Conservation (phyloP, 2,113 vertebrate species). For the Sapayoa aenigma region DNA sequence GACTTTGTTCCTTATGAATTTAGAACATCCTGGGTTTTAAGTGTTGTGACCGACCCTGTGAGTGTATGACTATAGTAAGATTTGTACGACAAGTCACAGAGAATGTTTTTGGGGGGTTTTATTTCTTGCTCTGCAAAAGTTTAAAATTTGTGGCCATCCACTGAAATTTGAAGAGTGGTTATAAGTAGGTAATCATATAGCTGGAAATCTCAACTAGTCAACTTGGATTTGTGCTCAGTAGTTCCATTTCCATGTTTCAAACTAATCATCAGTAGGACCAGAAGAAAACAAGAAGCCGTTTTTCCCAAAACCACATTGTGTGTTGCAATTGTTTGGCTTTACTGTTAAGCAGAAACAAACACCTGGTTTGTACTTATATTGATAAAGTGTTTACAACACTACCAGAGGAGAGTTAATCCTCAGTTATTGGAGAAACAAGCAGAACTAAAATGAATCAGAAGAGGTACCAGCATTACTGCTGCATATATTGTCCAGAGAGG, state of each 20-base stretch:
- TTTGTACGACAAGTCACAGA: background rate
- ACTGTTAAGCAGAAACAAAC: background rate
- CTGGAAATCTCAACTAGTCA: background rate
- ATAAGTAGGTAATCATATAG: background rate
- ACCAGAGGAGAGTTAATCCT: slow-evolving; percentile 4
- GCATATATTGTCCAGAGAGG: background rate
- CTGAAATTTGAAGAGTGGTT: background rate
- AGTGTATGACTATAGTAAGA: background rate
- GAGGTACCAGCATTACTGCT: background rate
- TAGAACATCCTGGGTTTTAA: background rate
- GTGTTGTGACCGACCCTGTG: background rate
- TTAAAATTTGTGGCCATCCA: background rate
- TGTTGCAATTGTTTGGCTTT: background rate
- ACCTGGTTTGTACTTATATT: background rate
- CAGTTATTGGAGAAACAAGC: background rate
- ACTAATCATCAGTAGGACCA: background rate
- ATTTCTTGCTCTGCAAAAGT: background rate
- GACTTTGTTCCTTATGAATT: background rate
- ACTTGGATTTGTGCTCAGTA: background rate
- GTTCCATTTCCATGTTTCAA: background rate
- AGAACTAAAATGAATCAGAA: background rate
- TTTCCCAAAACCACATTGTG: background rate
- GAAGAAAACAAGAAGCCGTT: background rate
- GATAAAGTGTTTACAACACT: background rate
- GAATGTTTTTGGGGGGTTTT: background rate